Conservation (phyloP, 2,113 vertebrate species). For the Apodemus speciosus region DNA sequence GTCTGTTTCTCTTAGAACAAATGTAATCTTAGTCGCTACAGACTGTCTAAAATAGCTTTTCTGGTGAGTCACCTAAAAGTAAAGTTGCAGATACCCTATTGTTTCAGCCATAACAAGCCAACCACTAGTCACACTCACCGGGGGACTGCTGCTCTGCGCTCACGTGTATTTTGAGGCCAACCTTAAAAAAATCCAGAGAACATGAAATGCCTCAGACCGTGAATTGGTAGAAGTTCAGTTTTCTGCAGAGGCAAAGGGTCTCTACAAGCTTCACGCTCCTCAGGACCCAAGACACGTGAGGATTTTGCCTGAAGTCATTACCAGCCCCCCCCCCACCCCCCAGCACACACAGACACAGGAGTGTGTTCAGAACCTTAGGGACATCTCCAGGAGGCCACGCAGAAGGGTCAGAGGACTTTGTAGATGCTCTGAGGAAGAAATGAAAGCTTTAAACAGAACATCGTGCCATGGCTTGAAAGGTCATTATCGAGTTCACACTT, state of each 20-base stretch:
- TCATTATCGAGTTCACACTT: slow-evolving; percentile 79
- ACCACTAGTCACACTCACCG: slow-evolving; percentile 10
- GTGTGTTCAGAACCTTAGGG: slow-evolving; percentile 46
- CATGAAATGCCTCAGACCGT: not conserved
- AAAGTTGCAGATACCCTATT: slow-evolving; percentile 72
- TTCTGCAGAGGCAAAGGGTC: not conserved
- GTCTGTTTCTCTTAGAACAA: slow-evolving; percentile 74
- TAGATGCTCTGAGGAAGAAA: slow-evolving; percentile 69
- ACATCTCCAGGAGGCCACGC: slow-evolving; percentile 15
- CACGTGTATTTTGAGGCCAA: slow-evolving; percentile 20
- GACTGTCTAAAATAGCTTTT: slow-evolving; percentile 73
- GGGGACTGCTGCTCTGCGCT: not conserved
- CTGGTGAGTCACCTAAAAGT: slow-evolving; percentile 72
- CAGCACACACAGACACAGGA: too few species aligned
- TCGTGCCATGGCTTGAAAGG: slow-evolving; percentile 75
- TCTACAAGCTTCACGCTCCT: not conserved
- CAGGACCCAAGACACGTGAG: not conserved
- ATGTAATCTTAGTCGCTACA: slow-evolving; percentile 73
- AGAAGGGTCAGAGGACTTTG: slow-evolving; percentile 49
- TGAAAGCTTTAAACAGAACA: slow-evolving; percentile 72
- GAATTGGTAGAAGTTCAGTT: not conserved
- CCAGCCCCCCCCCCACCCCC: too few species aligned
- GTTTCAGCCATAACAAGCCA: slow-evolving; percentile 65
- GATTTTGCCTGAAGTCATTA: not conserved
- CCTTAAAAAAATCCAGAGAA: slow-evolving; percentile 36